These are phyloP conservation scores for Muscicapa adusta DNA, from an alignment of 2,113 vertebrate genomes.

Conservation along the genomic window DNA sequence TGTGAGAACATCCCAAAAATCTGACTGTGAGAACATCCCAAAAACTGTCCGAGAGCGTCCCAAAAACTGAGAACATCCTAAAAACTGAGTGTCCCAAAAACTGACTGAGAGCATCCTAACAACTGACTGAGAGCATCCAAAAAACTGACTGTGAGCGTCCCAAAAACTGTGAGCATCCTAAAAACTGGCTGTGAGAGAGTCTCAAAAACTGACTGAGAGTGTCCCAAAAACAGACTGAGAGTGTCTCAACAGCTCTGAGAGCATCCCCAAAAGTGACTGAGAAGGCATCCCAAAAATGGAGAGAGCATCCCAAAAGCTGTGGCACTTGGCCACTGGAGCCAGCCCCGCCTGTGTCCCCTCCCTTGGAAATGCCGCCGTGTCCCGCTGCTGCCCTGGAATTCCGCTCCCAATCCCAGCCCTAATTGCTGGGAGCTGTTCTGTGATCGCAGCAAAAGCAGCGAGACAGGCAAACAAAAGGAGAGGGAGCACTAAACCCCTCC, in stretches of 20 bases:
- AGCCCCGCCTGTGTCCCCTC: accelerated
- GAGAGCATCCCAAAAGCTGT: accelerated
- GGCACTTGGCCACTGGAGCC: accelerated
- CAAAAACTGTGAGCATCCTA: accelerated
- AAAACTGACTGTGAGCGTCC: background rate
- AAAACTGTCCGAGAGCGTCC: too few species aligned
- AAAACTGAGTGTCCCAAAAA: background rate
- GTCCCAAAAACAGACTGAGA: background rate
- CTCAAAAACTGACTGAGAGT: too few species aligned
- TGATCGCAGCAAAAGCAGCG: background rate
- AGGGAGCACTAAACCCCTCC: background rate
- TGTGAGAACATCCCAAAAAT: too few species aligned
- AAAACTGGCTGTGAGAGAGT: too few species aligned
- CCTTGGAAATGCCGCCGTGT: accelerated
- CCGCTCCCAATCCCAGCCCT: background rate
- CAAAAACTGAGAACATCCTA: background rate
- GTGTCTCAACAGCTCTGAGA: too few species aligned
- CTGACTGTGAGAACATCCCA: background rate
- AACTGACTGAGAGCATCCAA: too few species aligned
- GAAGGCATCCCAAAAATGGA: too few species aligned
- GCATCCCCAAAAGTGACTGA: too few species aligned
- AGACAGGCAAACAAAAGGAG: background rate
- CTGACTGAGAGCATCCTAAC: too few species aligned
- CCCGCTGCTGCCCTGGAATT: accelerated
- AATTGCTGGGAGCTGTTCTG: background rate